Evolutionary conservation across 2,888 invertebrate species (phyloP).

Genomic region (Ophion slaviceki): DNA sequence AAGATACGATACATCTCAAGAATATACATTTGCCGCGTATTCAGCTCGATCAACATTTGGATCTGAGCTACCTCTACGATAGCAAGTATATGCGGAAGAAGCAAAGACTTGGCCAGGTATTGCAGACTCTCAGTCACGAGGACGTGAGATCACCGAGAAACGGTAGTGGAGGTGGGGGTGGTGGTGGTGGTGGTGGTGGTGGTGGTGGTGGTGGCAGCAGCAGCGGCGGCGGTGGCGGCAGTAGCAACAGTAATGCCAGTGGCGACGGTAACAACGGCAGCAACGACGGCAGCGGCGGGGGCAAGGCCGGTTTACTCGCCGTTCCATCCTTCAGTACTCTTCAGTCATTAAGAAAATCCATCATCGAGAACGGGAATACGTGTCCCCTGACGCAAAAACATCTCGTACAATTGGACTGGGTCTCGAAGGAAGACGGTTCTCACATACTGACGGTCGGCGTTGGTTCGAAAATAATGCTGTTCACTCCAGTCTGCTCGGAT

Average conservation of each 20-base stretch:
- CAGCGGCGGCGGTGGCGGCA: background rate
- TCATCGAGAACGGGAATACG: constrained; percentile 96
- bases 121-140: constrained; percentile 92
- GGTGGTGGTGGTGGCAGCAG: background rate
- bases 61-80: constrained; percentile 92
- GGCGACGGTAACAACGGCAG: constrained; percentile 20
- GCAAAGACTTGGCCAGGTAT: constrained; percentile 91
- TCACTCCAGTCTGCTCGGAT: constrained; percentile 97
- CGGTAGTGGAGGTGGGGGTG: background rate
- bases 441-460: constrained; percentile 98
- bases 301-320: constrained; percentile 87
- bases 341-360: constrained; percentile 93
- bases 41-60: constrained; percentile 92
- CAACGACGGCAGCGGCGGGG: constrained; percentile 20
- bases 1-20: constrained; percentile 97
- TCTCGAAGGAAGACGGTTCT: constrained; percentile 99
- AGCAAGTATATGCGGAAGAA: constrained; percentile 92
- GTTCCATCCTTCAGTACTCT: constrained; percentile 96
- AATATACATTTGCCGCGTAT: constrained; percentile 95
- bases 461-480: constrained; percentile 95
- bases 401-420: constrained; percentile 98
- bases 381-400: constrained; percentile 96
- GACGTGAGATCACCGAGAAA: constrained; percentile 86
- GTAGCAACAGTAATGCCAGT: constrained; percentile 1
- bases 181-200: background rate